Evolutionary conservation across 1,140 invertebrate species (phyloP), one percentile per base, ranked within the genome.

Genomic region (Diplogasteroides magnus): DNA sequence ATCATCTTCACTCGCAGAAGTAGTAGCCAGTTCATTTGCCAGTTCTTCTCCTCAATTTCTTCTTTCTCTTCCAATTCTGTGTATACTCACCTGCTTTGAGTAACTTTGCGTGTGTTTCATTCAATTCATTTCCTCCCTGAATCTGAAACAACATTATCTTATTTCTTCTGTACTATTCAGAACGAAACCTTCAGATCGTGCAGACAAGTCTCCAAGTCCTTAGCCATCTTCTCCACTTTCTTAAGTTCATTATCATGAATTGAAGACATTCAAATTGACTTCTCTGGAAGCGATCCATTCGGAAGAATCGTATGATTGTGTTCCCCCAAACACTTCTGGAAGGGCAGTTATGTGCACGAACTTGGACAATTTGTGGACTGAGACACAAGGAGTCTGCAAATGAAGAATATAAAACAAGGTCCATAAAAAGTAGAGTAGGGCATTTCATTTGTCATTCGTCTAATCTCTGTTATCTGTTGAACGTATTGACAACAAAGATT

Each of bases 311-410:
- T 72, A 72, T n/a, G 55, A 31, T 0, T 61, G 31, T 3, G 58
- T 67, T 1, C 70, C 70, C 31, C 70, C 70, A 26, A 72, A 68
- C 26, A 67, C 58, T 27, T 72, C 70, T 15, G 70, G 70, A 28
- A 72, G 32, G 31, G 66, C 60, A 23, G 57, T 56, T 31, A 72
- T 68, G 26, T 72, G 64, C 1, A 72, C 57, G 60, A 62, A 72
- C 26, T 72, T 72, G 11, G 70, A 67, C 3, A 72, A 55, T 63
- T 72, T 72, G 70, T 72, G 70, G 37, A 72, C 60, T 2, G 70
- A 72, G 31, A 72, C 70, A 63, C 32, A 19, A 55, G 31, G 56
- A 27, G 14, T 19, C 56, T 61, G 28, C 19, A 64, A 55, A 26
- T 26, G 6, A n/a, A n/a, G n/a, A n/a, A n/a, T n/a, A n/a, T n/a